Evolutionary conservation across 1,140 invertebrate species (phyloP).

Genomic region (Megathymus violae): DNA sequence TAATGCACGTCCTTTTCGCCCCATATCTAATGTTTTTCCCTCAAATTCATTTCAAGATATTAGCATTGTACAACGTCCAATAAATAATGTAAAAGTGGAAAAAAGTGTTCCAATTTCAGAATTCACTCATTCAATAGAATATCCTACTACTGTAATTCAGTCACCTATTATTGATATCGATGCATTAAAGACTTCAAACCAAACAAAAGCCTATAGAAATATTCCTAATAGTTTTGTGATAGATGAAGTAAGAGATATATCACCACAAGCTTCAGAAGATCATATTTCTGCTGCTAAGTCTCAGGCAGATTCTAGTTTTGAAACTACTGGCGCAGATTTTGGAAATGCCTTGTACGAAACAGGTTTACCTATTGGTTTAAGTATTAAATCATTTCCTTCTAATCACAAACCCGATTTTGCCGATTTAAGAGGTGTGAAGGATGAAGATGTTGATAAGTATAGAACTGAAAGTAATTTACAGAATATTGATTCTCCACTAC

Average conservation of each 20-base stretch:
- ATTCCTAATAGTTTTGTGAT: constrained; percentile 63
- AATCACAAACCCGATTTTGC: constrained; percentile 67
- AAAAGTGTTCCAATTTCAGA: constrained; percentile 86
- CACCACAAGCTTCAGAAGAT: constrained; percentile 79
- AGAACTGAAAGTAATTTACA: constrained; percentile 75
- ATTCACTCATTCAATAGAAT: constrained; percentile 86
- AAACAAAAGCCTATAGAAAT: constrained; percentile 68
- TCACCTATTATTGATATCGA: constrained; percentile 86
- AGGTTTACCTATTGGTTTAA: constrained; percentile 53
- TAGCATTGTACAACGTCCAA: constrained; percentile 49
- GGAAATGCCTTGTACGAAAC: constrained; percentile 68
- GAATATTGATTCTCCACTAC: constrained; percentile 77
- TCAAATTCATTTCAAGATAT: constrained; percentile 48
- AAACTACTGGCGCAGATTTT: constrained; percentile 63
- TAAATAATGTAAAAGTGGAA: constrained; percentile 81
- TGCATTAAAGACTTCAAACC: constrained; percentile 56
- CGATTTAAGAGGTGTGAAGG: constrained; percentile 72
- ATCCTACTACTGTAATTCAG: constrained; percentile 86
- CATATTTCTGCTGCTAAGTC: constrained; percentile 68
- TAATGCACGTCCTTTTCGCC: constrained; percentile 83
- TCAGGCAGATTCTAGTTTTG: constrained; percentile 70
- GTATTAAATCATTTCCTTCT: constrained; percentile 42
- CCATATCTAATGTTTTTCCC: constrained; percentile 40
- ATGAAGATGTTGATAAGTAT: constrained; percentile 74
- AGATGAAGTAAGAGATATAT: constrained; percentile 66